Evolutionary conservation across 2,888 invertebrate genomes (phyloP), one percentile per base, ranked within the genome.

Genomic region (Volucella zonaria): DNA sequence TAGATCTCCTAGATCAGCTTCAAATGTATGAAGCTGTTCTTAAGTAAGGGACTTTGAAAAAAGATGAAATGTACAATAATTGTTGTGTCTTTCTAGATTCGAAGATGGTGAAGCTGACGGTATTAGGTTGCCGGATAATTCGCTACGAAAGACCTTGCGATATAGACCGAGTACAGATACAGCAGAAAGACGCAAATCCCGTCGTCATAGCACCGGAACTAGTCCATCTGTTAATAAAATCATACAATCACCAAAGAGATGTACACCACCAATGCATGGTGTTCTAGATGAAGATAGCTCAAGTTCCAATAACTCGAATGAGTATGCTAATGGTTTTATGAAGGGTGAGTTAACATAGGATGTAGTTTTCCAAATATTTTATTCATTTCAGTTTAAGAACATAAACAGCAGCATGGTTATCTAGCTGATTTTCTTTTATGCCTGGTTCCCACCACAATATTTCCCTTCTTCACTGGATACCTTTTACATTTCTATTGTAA

Each of bases 11-110:
- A 47, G 95, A 98, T 89, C 98, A 99, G 92, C 95, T 99, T 90
- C 97, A 98, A 91, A 96, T 98, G 83, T 99, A 98, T 92, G 98
- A 99, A 92, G 97, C 98, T 52, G 97, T 98, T 38, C 93, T 99
- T 51, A 95, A 96, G 89, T 96, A 95, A 90, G 97, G 97, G 38
- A 43, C 8, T 8, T 11, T 6, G 18, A 2, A 40, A 14, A 45
- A 11, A 6, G 1, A 6, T 31, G 31, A 6, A 15, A 31, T 43
- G 11, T 49, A 6, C n/a, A n/a, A n/a, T 52, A 47, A 1, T 42
- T 23, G 8, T 62, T 61, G 38, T 66, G 43, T 23, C 54, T 14
- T 76, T 70, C 2, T 45, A 92, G 92, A 88, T 92, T 92, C 82
- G 92, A 92, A 86, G 96, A 96, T 94, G 90, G 92, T 14, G 92